These are phyloP conservation scores for Pseudomyrmex cubaensis DNA, from an alignment of 1,140 invertebrate species.

Conservation along the genomic window DNA sequence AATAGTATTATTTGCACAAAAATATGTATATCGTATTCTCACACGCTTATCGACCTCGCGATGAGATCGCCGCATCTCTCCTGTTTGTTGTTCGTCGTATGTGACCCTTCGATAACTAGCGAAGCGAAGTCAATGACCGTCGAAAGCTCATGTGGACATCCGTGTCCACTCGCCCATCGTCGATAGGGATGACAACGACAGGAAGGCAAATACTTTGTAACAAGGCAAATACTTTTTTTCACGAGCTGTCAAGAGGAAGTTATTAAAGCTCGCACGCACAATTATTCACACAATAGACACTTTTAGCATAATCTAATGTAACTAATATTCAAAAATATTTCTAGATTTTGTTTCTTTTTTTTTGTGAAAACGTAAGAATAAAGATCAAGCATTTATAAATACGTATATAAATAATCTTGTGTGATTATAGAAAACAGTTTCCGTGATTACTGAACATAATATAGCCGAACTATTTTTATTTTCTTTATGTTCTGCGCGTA, in stretches of 20 bases:
- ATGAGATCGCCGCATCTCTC: slow-evolving; percentile 46
- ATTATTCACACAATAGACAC: neutral
- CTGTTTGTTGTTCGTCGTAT: slow-evolving; percentile 36
- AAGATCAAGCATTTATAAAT: too few relatives aligned
- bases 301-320: too few relatives aligned
- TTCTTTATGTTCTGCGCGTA: neutral
- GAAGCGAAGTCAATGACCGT: slow-evolving; percentile 72
- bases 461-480: too few relatives aligned
- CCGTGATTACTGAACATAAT: neutral
- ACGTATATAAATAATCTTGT: too few relatives aligned
- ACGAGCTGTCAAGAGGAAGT: neutral
- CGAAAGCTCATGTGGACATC: slow-evolving; percentile 71
- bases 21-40: slow-evolving; percentile 16
- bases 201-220: slow-evolving; percentile 30
- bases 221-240: slow-evolving; percentile 58
- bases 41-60: slow-evolving; percentile 58
- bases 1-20: neutral
- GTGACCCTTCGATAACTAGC: slow-evolving; percentile 65
- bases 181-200: slow-evolving; percentile 53
- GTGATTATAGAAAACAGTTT: too few relatives aligned
- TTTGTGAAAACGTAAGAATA: too few relatives aligned
- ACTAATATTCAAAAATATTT: neutral
- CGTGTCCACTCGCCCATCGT: slow-evolving; percentile 62
- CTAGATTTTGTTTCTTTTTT: too few relatives aligned
- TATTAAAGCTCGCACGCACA: slow-evolving; percentile 30